Evolutionary conservation across 2,888 invertebrate genomes (phyloP).

Genomic region (Drosophila meridionalis): DNA sequence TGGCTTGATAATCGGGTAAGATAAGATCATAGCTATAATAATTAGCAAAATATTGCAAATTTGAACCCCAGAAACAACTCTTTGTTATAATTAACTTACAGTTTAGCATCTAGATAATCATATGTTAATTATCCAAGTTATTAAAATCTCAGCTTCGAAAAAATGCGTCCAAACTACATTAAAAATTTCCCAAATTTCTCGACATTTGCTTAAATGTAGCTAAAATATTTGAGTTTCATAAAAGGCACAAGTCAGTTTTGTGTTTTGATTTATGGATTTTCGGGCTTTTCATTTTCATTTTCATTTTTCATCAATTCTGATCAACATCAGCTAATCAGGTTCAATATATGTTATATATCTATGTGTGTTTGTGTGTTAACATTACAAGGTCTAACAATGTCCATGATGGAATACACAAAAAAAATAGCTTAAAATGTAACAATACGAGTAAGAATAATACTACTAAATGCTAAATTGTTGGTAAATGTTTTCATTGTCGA

Average conservation of each 20-base stretch:
- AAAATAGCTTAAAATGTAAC: conserved; percentile 58
- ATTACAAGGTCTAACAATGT: conserved; percentile 68
- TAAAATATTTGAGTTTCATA: neutral
- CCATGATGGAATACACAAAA: conserved; percentile 37
- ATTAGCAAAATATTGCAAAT: neutral
- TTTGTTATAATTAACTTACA: neutral
- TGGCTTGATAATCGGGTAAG: neutral
- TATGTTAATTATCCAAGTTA: neutral
- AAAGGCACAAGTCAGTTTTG: conserved; percentile 25
- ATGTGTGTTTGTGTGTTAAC: conserved; percentile 21
- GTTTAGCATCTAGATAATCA: neutral
- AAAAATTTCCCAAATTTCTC: too few species aligned
- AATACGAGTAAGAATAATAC: conserved; percentile 44
- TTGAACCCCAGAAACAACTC: neutral
- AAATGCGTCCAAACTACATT: neutral
- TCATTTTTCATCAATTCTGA: conserved; percentile 18
- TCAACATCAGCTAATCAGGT: conserved; percentile 26
- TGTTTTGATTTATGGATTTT: conserved; percentile 23
- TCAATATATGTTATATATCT: neutral
- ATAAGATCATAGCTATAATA: neutral
- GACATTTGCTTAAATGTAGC: neutral
- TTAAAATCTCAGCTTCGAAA: neutral
- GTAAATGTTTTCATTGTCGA: conserved; percentile 33
- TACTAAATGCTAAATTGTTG: conserved; percentile 54
- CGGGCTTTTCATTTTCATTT: conserved; percentile 10